Evolutionary conservation across 2,888 invertebrate genomes (phyloP).

Genomic region (Lissocephala sabroskyi): DNA sequence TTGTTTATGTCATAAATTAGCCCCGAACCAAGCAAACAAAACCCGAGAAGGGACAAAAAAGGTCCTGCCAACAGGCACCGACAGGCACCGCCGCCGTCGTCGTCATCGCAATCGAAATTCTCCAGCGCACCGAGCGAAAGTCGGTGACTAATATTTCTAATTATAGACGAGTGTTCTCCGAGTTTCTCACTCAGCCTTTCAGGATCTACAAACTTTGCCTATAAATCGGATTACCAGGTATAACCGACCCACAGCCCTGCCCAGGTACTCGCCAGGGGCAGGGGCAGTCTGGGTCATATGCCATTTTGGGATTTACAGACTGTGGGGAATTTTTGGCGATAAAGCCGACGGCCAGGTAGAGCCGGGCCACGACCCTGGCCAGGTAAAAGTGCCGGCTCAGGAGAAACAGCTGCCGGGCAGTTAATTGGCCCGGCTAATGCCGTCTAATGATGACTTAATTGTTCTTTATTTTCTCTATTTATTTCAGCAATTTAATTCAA

Average conservation of each 20-base stretch:
- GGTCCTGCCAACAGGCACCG: not conserved
- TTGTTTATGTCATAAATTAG: slow-evolving; percentile 38
- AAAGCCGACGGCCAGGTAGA: not conserved
- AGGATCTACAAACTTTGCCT: too few species aligned
- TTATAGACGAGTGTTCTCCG: slow-evolving; percentile 24
- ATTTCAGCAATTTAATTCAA: not conserved
- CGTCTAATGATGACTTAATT: slow-evolving; percentile 57
- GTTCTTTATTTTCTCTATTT: slow-evolving; percentile 10
- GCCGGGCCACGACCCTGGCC: not conserved
- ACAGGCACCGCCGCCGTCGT: too few species aligned
- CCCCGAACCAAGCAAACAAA: slow-evolving; percentile 4
- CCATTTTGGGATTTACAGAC: slow-evolving; percentile 43
- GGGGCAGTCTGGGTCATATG: slow-evolving; percentile 11
- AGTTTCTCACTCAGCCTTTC: slow-evolving; percentile 6
- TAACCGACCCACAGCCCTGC: too few species aligned
- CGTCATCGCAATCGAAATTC: slow-evolving; percentile 36
- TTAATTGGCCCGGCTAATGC: slow-evolving; percentile 46
- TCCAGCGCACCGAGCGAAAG: slow-evolving; percentile 13
- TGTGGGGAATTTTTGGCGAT: not conserved
- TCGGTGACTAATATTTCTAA: slow-evolving; percentile 37
- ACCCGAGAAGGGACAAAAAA: slow-evolving; percentile 14
- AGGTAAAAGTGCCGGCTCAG: slow-evolving; percentile 36
- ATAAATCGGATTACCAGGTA: too few species aligned
- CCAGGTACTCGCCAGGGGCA: too few species aligned
- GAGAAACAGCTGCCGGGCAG: not conserved